Percentiles rank a stretch among this genome's conserved stretches.
Conservation (phyloP, 1,140 invertebrate species). For the Drosophila auraria region DNA sequence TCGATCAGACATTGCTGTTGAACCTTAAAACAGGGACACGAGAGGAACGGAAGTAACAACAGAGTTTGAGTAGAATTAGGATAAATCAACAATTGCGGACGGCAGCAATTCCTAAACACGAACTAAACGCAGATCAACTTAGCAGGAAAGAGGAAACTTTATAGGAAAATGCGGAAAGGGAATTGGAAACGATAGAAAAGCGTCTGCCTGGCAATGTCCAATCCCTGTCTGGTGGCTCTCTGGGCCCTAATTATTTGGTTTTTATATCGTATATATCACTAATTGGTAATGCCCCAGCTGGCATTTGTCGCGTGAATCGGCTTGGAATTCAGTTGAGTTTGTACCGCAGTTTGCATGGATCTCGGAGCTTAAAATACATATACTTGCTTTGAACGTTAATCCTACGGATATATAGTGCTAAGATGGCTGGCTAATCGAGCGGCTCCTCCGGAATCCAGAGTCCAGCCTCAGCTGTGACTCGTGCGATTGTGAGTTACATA, state of each 20-base stretch:
- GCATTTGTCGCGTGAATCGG: constrained; percentile 21
- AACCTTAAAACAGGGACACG: constrained; percentile 13
- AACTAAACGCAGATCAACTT: constrained; percentile 20
- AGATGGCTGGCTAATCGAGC: constrained; percentile 28
- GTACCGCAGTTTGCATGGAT: constrained; percentile 75
- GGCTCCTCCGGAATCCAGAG: neutral
- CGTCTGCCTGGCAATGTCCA: constrained; percentile 46
- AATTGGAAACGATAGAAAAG: constrained; percentile 7
- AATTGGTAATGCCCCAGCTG: constrained; percentile 21
- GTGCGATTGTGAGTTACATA: constrained; percentile 18
- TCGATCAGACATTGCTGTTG: constrained; percentile 30
- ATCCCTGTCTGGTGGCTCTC: constrained; percentile 5
- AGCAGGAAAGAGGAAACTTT: constrained; percentile 22
- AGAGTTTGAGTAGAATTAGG: neutral
- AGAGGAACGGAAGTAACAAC: constrained; percentile 18
- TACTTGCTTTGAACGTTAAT: constrained; percentile 21
- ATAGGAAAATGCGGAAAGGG: neutral
- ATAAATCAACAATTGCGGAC: constrained; percentile 68
- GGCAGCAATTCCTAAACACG: constrained; percentile 63
- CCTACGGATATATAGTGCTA: constrained; percentile 24
- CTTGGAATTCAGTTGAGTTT: constrained; percentile 57
- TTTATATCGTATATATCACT: constrained; percentile 33
- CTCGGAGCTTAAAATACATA: constrained; percentile 38
- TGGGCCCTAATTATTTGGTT: neutral
- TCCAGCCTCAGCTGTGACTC: neutral